Evolutionary conservation across 2,888 invertebrate genomes (phyloP).

Genomic region (Catocala fraxini): DNA sequence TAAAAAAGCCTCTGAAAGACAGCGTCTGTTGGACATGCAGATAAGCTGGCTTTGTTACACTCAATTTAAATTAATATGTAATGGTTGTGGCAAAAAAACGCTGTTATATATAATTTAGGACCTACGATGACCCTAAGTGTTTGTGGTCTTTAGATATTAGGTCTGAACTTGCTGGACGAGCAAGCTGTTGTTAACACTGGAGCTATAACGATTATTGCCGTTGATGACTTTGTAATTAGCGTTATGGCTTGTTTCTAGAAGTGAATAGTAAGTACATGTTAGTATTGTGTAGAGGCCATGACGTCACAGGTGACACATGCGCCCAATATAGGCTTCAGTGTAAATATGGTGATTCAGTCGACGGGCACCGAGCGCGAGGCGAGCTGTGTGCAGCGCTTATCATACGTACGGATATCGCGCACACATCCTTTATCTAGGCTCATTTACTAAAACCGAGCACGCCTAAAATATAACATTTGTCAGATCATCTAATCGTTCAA

Average conservation of each 20-base stretch:
- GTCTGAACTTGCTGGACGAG: too few relatives aligned
- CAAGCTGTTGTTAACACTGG: too few relatives aligned
- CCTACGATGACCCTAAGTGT: too few relatives aligned
- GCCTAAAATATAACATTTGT: constrained; percentile 3
- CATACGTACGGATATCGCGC: not conserved
- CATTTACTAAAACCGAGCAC: not conserved
- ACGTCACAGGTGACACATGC: constrained; percentile 44
- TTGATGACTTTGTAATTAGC: too few relatives aligned
- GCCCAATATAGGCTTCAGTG: constrained; percentile 34
- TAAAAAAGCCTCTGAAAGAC: too few relatives aligned
- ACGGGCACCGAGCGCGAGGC: not conserved
- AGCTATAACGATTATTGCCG: too few relatives aligned
- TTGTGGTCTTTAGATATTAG: too few relatives aligned
- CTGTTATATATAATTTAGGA: too few relatives aligned
- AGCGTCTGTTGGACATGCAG: too few relatives aligned
- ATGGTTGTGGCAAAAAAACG: too few relatives aligned
- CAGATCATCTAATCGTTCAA: not conserved
- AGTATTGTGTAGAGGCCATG: constrained; percentile 7
- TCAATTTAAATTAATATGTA: too few relatives aligned
- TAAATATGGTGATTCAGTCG: constrained; percentile 44
- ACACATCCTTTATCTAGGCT: constrained; percentile 1
- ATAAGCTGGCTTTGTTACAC: too few relatives aligned
- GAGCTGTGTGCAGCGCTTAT: not conserved
- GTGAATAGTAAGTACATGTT: constrained; percentile 19
- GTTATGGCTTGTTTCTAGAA: constrained; percentile 24